Conservation (phyloP, 2,888 invertebrate genomes). For the Noctua comes region DNA sequence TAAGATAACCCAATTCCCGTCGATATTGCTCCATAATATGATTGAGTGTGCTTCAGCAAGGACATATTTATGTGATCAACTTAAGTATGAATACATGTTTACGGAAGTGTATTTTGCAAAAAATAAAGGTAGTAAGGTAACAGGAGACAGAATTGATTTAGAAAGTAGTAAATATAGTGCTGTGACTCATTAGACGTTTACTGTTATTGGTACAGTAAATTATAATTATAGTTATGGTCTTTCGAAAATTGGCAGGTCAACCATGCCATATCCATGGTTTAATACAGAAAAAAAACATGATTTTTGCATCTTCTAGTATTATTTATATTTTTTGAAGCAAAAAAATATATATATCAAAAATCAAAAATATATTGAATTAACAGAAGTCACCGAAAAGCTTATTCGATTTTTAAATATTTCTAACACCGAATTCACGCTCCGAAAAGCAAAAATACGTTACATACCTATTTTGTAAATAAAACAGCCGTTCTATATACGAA, state of each 20-base stretch:
- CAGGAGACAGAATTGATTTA: background rate
- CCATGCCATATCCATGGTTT: background rate
- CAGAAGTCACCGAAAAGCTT: background rate
- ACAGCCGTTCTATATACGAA: slow-evolving; percentile 1
- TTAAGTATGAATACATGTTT: slow-evolving; percentile 39
- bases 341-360: too few species aligned
- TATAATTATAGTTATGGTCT: background rate
- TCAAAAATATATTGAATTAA: background rate
- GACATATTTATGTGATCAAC: slow-evolving; percentile 29
- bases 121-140: background rate
- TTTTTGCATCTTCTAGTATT: background rate
- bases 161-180: background rate
- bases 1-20: slow-evolving; percentile 19
- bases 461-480: background rate
- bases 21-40: slow-evolving; percentile 27
- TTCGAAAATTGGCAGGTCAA: background rate
- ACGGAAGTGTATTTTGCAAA: slow-evolving; percentile 1
- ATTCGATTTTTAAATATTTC: background rate
- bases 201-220: background rate
- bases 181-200: background rate
- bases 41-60: slow-evolving; percentile 24
- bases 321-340: background rate
- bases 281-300: background rate
- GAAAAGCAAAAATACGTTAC: background rate
- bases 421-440: background rate